These are phyloP conservation scores for Stichopus horrens DNA, from an alignment of 53 echinoderm and acorn worm genomes.

Conservation along the genomic window DNA sequence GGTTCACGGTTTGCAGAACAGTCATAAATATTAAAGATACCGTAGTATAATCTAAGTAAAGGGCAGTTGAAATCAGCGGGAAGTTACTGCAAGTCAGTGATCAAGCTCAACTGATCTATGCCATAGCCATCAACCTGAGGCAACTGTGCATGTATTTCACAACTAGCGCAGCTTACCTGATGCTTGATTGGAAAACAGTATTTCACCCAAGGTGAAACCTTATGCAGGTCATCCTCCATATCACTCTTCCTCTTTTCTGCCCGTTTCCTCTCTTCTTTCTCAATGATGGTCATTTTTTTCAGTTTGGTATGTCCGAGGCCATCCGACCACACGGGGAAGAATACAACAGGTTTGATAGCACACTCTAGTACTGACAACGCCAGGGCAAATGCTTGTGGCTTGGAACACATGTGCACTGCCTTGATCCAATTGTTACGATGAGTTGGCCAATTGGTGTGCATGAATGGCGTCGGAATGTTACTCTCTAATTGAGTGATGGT, in stretches of 20 bases:
- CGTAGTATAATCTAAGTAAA: no score
- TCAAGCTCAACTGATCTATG: no score
- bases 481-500: conserved; percentile 88
- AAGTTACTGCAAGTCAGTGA: no score
- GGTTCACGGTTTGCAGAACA: no score
- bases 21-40: no score
- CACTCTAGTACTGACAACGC: conserved; percentile 96
- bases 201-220: conserved; percentile 89
- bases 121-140: no score
- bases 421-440: conserved; percentile 98
- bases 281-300: conserved; percentile 74
- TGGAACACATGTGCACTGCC: conserved; percentile 98
- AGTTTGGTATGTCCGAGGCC: conserved; percentile 84
- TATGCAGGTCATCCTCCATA: conserved; percentile 82
- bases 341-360: conserved; percentile 94
- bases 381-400: conserved; percentile 92
- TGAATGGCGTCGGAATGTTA: conserved; percentile 79
- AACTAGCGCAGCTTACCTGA: conserved; percentile 57
- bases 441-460: conserved; percentile 96
- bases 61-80: no score
- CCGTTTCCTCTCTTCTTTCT: conserved; percentile 89
- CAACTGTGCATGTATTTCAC: no score
- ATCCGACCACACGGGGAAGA: conserved; percentile 83
- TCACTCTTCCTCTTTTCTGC: conserved; percentile 80
- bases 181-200: conserved; percentile 97